Percentiles rank a stretch among this genome's conserved stretches.
phyloP scores from a whole-genome alignment of 2,888 invertebrate genomes.

The Xylota segnis region DNA sequence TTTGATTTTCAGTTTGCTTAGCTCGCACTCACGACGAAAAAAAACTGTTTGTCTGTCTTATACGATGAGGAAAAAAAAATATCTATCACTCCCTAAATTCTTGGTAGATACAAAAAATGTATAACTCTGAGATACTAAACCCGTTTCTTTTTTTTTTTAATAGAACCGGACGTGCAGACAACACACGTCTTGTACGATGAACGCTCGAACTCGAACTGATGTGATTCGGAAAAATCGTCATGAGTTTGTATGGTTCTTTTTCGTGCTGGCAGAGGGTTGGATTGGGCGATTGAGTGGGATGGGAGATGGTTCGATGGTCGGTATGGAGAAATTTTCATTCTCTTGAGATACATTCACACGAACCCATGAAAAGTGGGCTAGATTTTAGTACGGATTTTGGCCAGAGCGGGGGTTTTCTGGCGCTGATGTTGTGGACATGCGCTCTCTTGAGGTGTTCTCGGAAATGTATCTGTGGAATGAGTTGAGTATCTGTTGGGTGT shows the following conservation, averaged over 20 bases:
- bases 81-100: conserved; percentile 76
- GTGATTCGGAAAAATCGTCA: conserved; percentile 75
- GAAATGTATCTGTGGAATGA: conserved; percentile 58
- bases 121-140: conserved; percentile 78
- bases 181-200: conserved; percentile 83
- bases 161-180: conserved; percentile 80
- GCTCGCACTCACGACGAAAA: conserved; percentile 65
- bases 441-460: conserved; percentile 52
- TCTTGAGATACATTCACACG: conserved; percentile 62
- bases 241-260: conserved; percentile 74
- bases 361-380: conserved; percentile 31
- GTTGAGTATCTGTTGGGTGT: conserved; percentile 42
- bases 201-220: conserved; percentile 84
- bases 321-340: conserved; percentile 47
- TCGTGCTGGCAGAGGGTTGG: conserved; percentile 67
- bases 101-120: conserved; percentile 78
- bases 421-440: conserved; percentile 61
- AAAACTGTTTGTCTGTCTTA: conserved; percentile 24
- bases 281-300: conserved; percentile 71
- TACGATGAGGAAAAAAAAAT: conserved; percentile 47
- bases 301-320: conserved; percentile 68
- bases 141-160: conserved; percentile 77
- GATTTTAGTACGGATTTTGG: conserved; percentile 26
- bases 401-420: conserved; percentile 30
- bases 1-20: conserved; percentile 60